Conservation (phyloP, 2,888 invertebrate species). For the Drosophila vallismaia region DNA sequence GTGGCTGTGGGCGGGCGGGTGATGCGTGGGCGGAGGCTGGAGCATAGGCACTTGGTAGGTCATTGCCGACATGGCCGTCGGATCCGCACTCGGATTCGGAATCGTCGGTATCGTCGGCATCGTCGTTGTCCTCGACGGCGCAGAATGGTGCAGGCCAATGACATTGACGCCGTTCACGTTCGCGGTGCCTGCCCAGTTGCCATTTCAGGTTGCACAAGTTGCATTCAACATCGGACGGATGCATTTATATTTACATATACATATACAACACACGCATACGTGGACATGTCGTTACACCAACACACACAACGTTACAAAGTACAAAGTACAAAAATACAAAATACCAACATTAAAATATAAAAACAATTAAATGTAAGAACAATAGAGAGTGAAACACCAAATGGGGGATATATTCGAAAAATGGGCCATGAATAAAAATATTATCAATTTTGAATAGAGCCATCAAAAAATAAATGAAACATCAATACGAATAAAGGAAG, state of each 20-base stretch:
- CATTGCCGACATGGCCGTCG: slow-evolving; percentile 82
- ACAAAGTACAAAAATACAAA: slow-evolving; percentile 17
- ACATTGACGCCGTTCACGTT: slow-evolving; percentile 91
- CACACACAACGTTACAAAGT: slow-evolving; percentile 29
- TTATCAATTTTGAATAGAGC: slow-evolving; percentile 1
- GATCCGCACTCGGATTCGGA: slow-evolving; percentile 71
- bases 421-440: neutral
- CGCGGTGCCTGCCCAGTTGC: slow-evolving; percentile 85
- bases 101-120: slow-evolving; percentile 54
- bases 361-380: slow-evolving; percentile 24
- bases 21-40: slow-evolving; percentile 62
- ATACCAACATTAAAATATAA: slow-evolving; percentile 32
- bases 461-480: neutral
- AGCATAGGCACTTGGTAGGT: slow-evolving; percentile 66
- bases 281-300: slow-evolving; percentile 39
- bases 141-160: slow-evolving; percentile 85
- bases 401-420: neutral
- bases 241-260: slow-evolving; percentile 37
- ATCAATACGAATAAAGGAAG: neutral
- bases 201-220: slow-evolving; percentile 30
- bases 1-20: slow-evolving; percentile 59
- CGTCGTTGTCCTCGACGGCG: slow-evolving; percentile 81
- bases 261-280: slow-evolving; percentile 51
- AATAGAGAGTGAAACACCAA: slow-evolving; percentile 20
- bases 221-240: slow-evolving; percentile 34